These are phyloP conservation scores for Cirrhinus molitorella DNA, from an alignment of 2,797 vertebrate genomes.

Conservation along the genomic window DNA sequence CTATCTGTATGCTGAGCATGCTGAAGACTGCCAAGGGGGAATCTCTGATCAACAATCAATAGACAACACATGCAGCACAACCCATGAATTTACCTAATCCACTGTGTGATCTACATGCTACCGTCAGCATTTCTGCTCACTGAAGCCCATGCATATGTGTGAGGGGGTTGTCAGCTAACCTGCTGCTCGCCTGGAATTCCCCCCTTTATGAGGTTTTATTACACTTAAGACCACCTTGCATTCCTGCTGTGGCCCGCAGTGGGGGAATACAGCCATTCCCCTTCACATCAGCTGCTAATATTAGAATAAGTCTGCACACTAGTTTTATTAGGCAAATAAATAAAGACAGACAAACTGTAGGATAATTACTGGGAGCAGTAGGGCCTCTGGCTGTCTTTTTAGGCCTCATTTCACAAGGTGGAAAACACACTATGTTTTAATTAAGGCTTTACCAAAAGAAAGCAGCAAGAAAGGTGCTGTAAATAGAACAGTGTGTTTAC, in stretches of 20 bases:
- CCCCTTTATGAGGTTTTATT: constrained; percentile 2
- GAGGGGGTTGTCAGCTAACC: not conserved
- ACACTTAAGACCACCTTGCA: not conserved
- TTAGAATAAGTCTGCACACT: constrained; percentile 4
- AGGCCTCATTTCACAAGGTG: constrained; percentile 4
- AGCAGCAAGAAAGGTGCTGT: not conserved
- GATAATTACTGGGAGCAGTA: constrained; percentile 69
- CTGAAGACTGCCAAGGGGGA: not conserved
- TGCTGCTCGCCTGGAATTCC: constrained; percentile 19
- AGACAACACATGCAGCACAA: not conserved
- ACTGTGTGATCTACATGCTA: not conserved
- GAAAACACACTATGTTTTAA: constrained; percentile 15
- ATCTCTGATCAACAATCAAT: not conserved
- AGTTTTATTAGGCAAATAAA: constrained; percentile 72
- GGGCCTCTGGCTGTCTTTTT: constrained; percentile 61
- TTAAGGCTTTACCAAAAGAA: constrained; percentile 1
- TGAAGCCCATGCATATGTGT: not conserved
- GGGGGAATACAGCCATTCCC: not conserved
- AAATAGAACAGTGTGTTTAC: not conserved
- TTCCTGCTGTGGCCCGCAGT: not conserved
- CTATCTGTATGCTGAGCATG: not conserved
- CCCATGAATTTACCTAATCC: not conserved
- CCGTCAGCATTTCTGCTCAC: not conserved
- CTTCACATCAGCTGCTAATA: constrained; percentile 11
- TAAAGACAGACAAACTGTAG: constrained; percentile 51